phyloP scores from a whole-genome alignment of 2,797 vertebrate species.

The Hippopotamyrus pictus region DNA sequence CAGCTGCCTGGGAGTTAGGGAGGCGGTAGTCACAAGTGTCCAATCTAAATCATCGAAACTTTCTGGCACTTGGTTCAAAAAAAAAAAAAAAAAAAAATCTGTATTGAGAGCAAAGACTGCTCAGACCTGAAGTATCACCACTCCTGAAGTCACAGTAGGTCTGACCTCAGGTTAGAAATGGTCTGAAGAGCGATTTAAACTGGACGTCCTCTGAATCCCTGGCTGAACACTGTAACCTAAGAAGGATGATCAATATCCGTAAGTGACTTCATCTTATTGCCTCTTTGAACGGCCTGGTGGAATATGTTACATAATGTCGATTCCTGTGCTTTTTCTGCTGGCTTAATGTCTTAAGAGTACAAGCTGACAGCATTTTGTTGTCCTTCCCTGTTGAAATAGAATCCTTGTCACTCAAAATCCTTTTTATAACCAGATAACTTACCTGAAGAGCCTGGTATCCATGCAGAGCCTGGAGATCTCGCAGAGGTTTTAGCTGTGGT shows the following conservation, averaged over 20 bases:
- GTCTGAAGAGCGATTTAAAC: neutral
- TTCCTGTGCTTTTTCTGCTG: neutral
- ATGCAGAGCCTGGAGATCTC: neutral
- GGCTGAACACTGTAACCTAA: slow-evolving; percentile 8
- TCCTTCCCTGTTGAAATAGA: neutral
- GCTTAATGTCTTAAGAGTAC: neutral
- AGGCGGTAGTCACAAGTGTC: slow-evolving; percentile 61
- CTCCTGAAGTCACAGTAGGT: slow-evolving; percentile 21
- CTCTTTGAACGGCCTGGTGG: neutral
- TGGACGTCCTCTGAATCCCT: neutral
- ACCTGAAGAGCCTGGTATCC: neutral
- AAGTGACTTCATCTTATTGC: slow-evolving; percentile 27
- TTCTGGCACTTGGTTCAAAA: neutral
- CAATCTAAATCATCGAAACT: slow-evolving; percentile 57
- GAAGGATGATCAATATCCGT: slow-evolving; percentile 40
- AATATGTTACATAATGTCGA: neutral
- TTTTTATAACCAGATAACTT: neutral
- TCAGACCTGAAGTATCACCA: slow-evolving; percentile 31
- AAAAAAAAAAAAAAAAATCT: slow-evolving; percentile 10
- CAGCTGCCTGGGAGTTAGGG: slow-evolving; percentile 51
- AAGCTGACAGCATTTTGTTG: neutral
- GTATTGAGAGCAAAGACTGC: slow-evolving; percentile 20
- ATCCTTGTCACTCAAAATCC: neutral
- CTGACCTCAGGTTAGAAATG: slow-evolving; percentile 19
- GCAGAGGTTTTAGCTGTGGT: neutral